These are phyloP conservation scores for Cryptops parisi DNA, from an alignment of 2,888 invertebrate genomes.

Conservation along the genomic window DNA sequence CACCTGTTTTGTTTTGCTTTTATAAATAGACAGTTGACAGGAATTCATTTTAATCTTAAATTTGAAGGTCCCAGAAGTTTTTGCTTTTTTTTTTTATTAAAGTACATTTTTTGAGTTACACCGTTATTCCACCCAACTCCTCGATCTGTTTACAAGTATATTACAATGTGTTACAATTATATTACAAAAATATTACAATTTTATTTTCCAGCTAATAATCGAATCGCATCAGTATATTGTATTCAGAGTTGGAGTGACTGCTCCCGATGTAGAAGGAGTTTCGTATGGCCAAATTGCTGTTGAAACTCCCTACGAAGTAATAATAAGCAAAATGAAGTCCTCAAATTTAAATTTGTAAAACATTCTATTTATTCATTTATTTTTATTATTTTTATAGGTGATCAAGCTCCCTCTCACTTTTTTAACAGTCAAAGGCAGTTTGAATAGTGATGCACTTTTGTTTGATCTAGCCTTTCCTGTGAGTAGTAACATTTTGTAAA, in stretches of 20 bases:
- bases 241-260: conserved; percentile 52
- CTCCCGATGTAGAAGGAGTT: conserved; percentile 50
- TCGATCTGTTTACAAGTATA: too few relatives aligned
- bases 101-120: too few relatives aligned
- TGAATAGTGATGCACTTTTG: conserved; percentile 46
- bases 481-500: conserved; percentile 30
- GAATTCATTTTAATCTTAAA: too few relatives aligned
- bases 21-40: too few relatives aligned
- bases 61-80: too few relatives aligned
- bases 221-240: conserved; percentile 49
- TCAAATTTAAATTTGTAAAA: too few relatives aligned
- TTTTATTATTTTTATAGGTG: conserved; percentile 24
- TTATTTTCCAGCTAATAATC: conserved; percentile 13
- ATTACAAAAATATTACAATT: too few relatives aligned
- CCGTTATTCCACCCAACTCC: too few relatives aligned
- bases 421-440: conserved; percentile 55
- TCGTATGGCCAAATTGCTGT: conserved; percentile 54
- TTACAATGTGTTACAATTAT: too few relatives aligned
- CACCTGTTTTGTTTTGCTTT: too few relatives aligned
- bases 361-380: background rate
- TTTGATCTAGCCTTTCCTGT: conserved; percentile 70
- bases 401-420: conserved; percentile 47
- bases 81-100: too few relatives aligned
- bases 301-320: conserved; percentile 42
- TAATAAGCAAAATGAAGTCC: background rate